phyloP scores from a whole-genome alignment of 2,113 vertebrate species.

The Mohoua ochrocephala region DNA sequence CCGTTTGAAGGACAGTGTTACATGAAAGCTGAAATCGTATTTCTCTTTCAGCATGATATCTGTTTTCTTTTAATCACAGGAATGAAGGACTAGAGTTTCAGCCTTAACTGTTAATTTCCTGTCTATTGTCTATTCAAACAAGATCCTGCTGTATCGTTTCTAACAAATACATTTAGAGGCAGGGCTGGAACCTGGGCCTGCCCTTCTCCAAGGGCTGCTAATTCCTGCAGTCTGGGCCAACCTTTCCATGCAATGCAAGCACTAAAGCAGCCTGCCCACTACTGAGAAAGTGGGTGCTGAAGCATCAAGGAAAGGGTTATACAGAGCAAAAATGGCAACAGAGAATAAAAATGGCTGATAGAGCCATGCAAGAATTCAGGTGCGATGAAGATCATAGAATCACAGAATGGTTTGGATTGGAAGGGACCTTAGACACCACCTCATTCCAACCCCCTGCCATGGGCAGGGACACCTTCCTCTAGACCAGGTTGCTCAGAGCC shows the following conservation, averaged over 20 bases:
- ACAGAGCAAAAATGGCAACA: background rate
- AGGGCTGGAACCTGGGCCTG: background rate
- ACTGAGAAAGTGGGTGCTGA: background rate
- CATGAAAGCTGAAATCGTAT: constrained; percentile 28
- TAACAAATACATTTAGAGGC: background rate
- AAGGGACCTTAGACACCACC: background rate
- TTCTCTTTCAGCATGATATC: constrained; percentile 40
- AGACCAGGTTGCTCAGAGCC: background rate
- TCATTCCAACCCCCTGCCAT: background rate
- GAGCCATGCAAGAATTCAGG: background rate
- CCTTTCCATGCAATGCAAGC: background rate
- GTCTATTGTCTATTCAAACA: constrained; percentile 41
- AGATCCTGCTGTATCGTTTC: constrained; percentile 11
- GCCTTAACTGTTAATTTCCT: constrained; percentile 58
- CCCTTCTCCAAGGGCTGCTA: background rate
- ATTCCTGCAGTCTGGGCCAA: background rate
- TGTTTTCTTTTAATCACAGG: constrained; percentile 61
- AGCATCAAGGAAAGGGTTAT: fast-evolving
- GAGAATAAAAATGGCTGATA: background rate
- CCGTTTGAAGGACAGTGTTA: background rate
- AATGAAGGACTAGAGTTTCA: constrained; percentile 39
- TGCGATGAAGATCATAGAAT: background rate
- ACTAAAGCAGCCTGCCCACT: background rate
- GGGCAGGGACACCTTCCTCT: background rate
- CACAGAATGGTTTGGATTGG: background rate